Evolutionary conservation across 2,888 invertebrate genomes (phyloP).

Genomic region (Drosophila nigricruria): DNA sequence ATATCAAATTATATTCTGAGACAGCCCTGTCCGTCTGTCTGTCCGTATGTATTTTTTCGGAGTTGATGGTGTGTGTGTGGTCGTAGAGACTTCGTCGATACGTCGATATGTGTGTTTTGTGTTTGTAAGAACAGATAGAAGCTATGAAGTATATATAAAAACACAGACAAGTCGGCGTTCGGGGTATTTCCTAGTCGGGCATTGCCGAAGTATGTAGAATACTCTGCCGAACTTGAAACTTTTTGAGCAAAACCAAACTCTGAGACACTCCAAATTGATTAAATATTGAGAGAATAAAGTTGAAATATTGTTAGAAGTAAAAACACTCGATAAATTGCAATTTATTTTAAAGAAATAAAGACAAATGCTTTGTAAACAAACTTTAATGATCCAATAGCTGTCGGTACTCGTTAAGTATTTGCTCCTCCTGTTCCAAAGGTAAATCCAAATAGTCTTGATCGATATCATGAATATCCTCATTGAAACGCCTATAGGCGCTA

Average conservation of each 20-base stretch:
- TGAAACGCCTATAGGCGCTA: constrained; percentile 87
- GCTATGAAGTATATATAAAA: no score
- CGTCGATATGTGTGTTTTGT: no score
- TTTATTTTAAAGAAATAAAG: background rate
- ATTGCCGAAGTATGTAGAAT: no score
- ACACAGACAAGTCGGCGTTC: no score
- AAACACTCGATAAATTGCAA: background rate
- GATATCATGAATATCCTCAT: constrained; percentile 86
- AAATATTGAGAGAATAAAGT: background rate
- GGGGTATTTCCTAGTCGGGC: no score
- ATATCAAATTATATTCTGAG: no score
- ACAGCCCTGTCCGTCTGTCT: no score
- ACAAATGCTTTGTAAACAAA: background rate
- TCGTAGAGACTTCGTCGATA: no score
- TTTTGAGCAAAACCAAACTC: no score
- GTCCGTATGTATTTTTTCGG: no score
- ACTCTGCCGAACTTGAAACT: background rate
- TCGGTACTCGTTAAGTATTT: constrained; percentile 89
- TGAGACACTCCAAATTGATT: background rate
- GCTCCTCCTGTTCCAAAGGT: constrained; percentile 89
- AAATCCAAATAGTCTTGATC: constrained; percentile 92
- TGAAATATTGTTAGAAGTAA: background rate
- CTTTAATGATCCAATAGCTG: constrained; percentile 85
- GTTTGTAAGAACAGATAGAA: no score
- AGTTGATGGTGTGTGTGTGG: no score